phyloP scores from a whole-genome alignment of 2,888 invertebrate genomes.

The Nomada ferruginata region DNA sequence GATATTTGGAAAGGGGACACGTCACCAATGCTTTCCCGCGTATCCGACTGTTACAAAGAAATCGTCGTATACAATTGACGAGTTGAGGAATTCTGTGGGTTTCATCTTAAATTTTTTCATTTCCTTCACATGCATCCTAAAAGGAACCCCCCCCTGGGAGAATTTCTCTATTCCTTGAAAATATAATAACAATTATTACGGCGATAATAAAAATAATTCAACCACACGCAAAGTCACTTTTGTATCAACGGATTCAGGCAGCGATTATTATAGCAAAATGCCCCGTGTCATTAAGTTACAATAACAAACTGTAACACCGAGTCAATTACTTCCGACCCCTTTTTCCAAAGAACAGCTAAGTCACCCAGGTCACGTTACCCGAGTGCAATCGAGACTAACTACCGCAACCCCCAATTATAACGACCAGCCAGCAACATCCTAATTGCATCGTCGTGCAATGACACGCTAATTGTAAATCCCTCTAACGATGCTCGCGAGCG shows the following conservation, averaged over 20 bases:
- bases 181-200: too few species aligned
- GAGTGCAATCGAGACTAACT: conserved; percentile 41
- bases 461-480: conserved; percentile 66
- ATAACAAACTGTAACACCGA: conserved; percentile 1
- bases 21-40: too few species aligned
- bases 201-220: too few species aligned
- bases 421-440: conserved; percentile 49
- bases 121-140: too few species aligned
- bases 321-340: conserved; percentile 14
- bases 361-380: conserved; percentile 14
- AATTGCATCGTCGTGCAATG: conserved; percentile 56
- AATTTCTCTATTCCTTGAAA: too few species aligned
- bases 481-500: conserved; percentile 56
- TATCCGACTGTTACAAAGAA: too few species aligned
- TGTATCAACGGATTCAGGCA: not conserved
- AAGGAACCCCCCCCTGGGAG: too few species aligned
- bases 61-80: too few species aligned
- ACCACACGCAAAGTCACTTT: too few species aligned
- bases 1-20: too few species aligned
- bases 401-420: conserved; percentile 50
- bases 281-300: not conserved
- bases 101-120: too few species aligned
- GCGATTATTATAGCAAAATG: not conserved
- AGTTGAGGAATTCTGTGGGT: too few species aligned
- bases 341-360: conserved; percentile 3